Conservation (phyloP, 1,140 invertebrate genomes). For the Daktulosphaira vitifoliae region DNA sequence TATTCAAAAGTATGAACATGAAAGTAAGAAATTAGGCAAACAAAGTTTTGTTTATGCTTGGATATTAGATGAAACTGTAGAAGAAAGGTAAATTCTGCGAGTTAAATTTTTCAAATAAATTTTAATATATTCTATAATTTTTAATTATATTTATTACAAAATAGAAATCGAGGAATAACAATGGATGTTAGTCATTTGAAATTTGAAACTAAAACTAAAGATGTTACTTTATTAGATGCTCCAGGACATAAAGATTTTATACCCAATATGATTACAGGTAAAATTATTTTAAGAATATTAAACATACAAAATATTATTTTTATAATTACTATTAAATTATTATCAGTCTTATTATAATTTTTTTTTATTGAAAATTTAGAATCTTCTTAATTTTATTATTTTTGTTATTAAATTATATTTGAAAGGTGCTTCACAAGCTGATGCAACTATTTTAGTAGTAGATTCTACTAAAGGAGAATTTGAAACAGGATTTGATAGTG, state of each 20-base stretch:
- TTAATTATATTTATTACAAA: conserved; percentile 34
- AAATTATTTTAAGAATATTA: not conserved
- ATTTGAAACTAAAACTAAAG: conserved; percentile 84
- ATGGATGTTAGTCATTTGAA: conserved; percentile 93
- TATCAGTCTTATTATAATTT: not conserved
- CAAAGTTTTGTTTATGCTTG: conserved; percentile 97
- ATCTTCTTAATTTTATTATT: not conserved
- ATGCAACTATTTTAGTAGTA: conserved; percentile 91
- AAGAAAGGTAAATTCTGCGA: conserved; percentile 89
- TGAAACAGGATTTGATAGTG: conserved; percentile 95
- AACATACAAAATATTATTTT: not conserved
- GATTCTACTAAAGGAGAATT: conserved; percentile 95
- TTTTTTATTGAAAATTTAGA: not conserved
- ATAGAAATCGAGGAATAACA: conserved; percentile 73
- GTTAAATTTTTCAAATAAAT: conserved; percentile 5
- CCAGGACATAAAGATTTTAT: conserved; percentile 98
- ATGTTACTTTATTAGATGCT: conserved; percentile 79
- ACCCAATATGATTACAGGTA: conserved; percentile 96
- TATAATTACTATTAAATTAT: not conserved
- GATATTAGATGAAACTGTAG: conserved; percentile 98
- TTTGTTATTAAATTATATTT: not conserved
- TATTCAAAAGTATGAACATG: conserved; percentile 97
- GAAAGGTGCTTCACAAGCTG: conserved; percentile 79
- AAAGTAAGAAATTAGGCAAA: conserved; percentile 95
- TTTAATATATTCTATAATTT: not conserved